Evolutionary conservation across 1,140 invertebrate genomes (phyloP), one percentile per base, ranked within the genome.

Genomic region (Danaus plexippus): DNA sequence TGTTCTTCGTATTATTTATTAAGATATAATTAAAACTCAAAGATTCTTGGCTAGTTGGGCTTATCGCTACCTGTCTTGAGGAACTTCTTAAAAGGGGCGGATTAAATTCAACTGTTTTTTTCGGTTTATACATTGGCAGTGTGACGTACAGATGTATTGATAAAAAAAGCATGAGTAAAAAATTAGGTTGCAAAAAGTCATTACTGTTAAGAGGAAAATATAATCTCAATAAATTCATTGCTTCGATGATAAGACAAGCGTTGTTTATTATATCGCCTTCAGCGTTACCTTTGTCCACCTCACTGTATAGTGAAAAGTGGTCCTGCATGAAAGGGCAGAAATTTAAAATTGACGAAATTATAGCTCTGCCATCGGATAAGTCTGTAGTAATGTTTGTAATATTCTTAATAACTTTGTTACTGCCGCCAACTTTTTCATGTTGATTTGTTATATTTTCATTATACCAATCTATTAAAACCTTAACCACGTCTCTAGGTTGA

Each of bases 161-260:
- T 43, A 87, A 64, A 71, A 87, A 87, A 40, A 87, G 58, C 81
- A 85, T 87, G 54, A 79, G 79, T 47, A 87, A 61, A 66, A 75
- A 84, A 65, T 81, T 85, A 9, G 84, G 84, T 11, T 68, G 32
- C 22, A 82, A 53, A 50, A 86, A 80, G 54, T 87, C 81, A 63
- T 62, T 76, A 71, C 73, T 80, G 11, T 11, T 68, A 22, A 87
- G 12, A 9, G 83, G 83, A 71, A 87, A 87, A 66, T 81, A 76
- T 8, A 87, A 56, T 66, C 67, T 64, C 46, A 86, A 49, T 42
- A 60, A 11, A 57, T 72, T 77, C 48, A 83, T 63, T 9, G 81
- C 78, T 69, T 85, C 81, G 41, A 86, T 82, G 52, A 83, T 79
- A 12, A 86, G 64, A 59, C 81, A 82, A 0, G 77, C 79, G 46